phyloP scores from a whole-genome alignment of 2,888 invertebrate species.

The Philhelius pedissequus region DNA sequence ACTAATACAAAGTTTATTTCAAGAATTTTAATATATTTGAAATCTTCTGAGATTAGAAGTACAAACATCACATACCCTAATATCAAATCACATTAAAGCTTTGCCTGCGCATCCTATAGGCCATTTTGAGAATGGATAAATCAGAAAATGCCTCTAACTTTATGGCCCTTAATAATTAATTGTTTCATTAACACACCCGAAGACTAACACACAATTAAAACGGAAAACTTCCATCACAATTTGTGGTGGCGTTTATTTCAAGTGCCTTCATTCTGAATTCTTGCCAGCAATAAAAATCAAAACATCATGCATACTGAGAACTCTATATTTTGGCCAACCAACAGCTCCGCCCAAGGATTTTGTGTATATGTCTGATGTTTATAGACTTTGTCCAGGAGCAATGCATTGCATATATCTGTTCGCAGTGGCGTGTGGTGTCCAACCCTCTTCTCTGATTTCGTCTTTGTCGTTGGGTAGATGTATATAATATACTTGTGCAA shows the following conservation, averaged over 20 bases:
- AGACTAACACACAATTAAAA: slow-evolving; percentile 51
- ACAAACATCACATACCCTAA: neutral
- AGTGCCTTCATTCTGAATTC: slow-evolving; percentile 55
- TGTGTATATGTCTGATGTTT: neutral
- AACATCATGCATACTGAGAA: slow-evolving; percentile 45
- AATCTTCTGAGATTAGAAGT: neutral
- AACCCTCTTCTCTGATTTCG: neutral
- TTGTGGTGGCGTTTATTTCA: slow-evolving; percentile 49
- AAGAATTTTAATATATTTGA: neutral
- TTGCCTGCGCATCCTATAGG: neutral
- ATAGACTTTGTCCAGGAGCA: slow-evolving; percentile 29
- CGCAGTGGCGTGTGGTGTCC: neutral
- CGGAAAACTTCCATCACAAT: slow-evolving; percentile 17
- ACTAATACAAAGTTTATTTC: too few species aligned
- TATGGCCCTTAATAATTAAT: slow-evolving; percentile 66
- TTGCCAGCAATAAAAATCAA: slow-evolving; percentile 61
- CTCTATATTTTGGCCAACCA: neutral
- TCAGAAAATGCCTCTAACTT: slow-evolving; percentile 55
- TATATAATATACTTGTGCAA: too few species aligned
- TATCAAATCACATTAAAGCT: neutral
- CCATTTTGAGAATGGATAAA: neutral
- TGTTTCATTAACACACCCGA: slow-evolving; percentile 64
- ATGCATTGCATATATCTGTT: slow-evolving; percentile 34
- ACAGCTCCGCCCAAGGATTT: neutral
- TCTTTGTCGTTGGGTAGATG: slow-evolving; percentile 17